Evolutionary conservation across 2,797 vertebrate genomes (phyloP).

Genomic region (Hemibagrus guttatus): DNA sequence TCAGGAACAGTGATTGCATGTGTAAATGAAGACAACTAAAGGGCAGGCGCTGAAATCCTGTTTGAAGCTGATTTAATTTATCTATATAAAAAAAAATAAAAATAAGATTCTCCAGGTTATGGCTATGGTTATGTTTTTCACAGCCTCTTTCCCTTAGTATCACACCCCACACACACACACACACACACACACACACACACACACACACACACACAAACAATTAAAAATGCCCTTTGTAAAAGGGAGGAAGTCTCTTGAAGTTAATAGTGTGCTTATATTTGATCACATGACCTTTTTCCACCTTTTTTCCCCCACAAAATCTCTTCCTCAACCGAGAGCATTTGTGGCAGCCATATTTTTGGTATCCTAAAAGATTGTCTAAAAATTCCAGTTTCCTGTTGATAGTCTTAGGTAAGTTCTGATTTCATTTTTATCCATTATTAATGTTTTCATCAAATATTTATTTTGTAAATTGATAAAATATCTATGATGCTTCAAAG

Average conservation of each 20-base stretch:
- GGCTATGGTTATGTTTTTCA: neutral
- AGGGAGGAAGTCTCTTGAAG: neutral
- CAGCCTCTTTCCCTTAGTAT: neutral
- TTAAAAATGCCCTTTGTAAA: neutral
- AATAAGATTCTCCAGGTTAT: neutral
- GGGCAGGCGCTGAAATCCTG: neutral
- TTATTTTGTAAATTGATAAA: too few species aligned
- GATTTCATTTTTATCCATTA: neutral
- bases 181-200: neutral
- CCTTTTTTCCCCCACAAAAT: neutral
- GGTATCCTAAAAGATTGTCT: neutral
- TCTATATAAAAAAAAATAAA: too few species aligned
- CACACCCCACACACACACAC: neutral
- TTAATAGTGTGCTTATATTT: neutral
- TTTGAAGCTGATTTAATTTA: too few species aligned
- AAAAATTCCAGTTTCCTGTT: neutral
- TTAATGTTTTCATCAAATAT: too few species aligned
- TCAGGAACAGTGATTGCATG: neutral
- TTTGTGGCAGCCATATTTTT: neutral
- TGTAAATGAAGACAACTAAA: neutral
- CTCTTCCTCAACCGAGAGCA: neutral
- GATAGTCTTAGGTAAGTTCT: neutral
- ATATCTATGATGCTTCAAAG: too few species aligned
- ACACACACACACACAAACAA: neutral
- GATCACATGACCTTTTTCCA: neutral